A percentile compares a stretch with the other conserved stretches of the same genome.
These are phyloP conservation scores for Gymnothorax javanicus DNA, from an alignment of 2,797 vertebrate genomes.

Conservation along the genomic window DNA sequence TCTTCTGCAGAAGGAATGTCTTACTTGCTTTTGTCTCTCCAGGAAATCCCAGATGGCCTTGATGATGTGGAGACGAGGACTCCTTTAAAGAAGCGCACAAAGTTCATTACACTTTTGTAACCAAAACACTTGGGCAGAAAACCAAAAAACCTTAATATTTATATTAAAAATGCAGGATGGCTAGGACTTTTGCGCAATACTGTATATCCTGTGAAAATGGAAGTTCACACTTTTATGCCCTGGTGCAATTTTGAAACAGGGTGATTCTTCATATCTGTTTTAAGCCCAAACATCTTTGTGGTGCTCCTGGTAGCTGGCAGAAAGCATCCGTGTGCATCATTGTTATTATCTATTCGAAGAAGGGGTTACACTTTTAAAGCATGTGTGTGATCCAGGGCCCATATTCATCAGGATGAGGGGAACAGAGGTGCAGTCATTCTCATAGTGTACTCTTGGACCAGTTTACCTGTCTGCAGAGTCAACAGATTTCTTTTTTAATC, in stretches of 20 bases:
- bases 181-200: too few relatives aligned
- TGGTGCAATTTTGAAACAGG: not conserved
- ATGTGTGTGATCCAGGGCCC: not conserved
- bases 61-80: too few relatives aligned
- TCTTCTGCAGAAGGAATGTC: too few relatives aligned
- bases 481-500: constrained; percentile 37
- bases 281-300: not conserved
- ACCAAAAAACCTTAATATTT: too few relatives aligned
- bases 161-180: too few relatives aligned
- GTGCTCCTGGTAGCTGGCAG: not conserved
- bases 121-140: too few relatives aligned
- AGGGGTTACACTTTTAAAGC: not conserved
- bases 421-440: not conserved
- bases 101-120: too few relatives aligned
- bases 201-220: not conserved
- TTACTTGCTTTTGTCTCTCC: too few relatives aligned
- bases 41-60: too few relatives aligned
- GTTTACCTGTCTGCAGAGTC: constrained; percentile 34
- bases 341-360: not conserved
- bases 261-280: not conserved
- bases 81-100: too few relatives aligned
- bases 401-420: not conserved
- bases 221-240: not conserved
- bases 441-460: constrained; percentile 25
- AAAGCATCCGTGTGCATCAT: not conserved